Conservation (phyloP, 2,113 vertebrate genomes). For the Salminus brasiliensis region DNA sequence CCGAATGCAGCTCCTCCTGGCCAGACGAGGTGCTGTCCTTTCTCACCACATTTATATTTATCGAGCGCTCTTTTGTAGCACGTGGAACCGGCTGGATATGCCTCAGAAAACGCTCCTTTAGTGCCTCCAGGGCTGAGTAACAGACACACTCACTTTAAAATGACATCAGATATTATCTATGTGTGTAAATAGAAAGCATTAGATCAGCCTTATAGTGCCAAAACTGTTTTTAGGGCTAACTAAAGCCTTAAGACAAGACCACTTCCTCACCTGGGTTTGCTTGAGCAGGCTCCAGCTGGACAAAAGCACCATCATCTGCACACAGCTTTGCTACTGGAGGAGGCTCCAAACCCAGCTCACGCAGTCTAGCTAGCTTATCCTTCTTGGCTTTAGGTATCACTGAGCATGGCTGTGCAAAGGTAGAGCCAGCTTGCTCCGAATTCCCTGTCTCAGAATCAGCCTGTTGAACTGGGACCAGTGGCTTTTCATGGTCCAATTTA, state of each 20-base stretch:
- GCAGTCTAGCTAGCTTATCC: constrained; percentile 83
- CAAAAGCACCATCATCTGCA: constrained; percentile 81
- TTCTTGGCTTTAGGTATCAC: constrained; percentile 70
- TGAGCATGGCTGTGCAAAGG: background rate
- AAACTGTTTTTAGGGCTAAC: too few species aligned
- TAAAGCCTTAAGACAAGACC: too few species aligned
- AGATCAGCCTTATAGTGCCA: too few species aligned
- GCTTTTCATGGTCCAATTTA: background rate
- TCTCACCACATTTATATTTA: constrained; percentile 84
- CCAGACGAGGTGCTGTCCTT: constrained; percentile 83
- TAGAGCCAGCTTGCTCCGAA: constrained; percentile 31
- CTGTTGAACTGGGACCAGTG: background rate
- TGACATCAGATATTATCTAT: background rate
- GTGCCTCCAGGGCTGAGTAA: constrained; percentile 83
- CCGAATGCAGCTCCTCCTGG: constrained; percentile 81
- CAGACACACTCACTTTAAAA: background rate
- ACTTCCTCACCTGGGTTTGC: constrained; percentile 79
- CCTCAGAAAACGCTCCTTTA: constrained; percentile 91
- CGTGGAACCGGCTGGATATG: constrained; percentile 73
- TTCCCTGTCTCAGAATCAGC: background rate
- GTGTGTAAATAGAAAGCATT: too few species aligned
- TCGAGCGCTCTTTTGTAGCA: constrained; percentile 67
- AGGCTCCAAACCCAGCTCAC: constrained; percentile 86
- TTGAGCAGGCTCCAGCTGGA: constrained; percentile 84
- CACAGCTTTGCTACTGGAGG: constrained; percentile 84